Evolutionary conservation across 2,888 invertebrate genomes (phyloP).

Genomic region (Hirtodrosophila confusa): DNA sequence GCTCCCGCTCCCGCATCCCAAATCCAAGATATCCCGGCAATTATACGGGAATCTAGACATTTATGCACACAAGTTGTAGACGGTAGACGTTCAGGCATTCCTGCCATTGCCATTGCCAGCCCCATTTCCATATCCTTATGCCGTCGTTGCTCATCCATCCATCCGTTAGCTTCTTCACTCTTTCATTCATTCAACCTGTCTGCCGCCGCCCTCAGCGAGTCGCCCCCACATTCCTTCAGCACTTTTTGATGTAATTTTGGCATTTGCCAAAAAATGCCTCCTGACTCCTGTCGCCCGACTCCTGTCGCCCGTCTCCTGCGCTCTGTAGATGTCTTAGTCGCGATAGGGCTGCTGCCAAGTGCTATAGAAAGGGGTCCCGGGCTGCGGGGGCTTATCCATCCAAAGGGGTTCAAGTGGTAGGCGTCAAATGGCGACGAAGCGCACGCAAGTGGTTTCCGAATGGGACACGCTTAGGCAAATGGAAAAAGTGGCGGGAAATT

Average conservation of each 20-base stretch:
- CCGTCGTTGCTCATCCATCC: slow-evolving; percentile 43
- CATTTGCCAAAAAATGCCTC: slow-evolving; percentile 73
- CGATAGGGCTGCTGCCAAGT: slow-evolving; percentile 46
- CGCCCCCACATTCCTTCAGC: slow-evolving; percentile 58
- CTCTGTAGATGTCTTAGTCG: slow-evolving; percentile 62
- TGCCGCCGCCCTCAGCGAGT: background rate
- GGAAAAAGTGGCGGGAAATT: slow-evolving; percentile 66
- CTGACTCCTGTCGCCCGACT: background rate
- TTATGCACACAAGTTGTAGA: slow-evolving; percentile 50
- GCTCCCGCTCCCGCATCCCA: slow-evolving; percentile 2
- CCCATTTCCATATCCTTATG: slow-evolving; percentile 28
- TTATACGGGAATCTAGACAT: slow-evolving; percentile 66
- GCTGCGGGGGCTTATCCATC: slow-evolving; percentile 10
- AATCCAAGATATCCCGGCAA: slow-evolving; percentile 49
- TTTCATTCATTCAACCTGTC: slow-evolving; percentile 28
- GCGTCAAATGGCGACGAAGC: slow-evolving; percentile 54
- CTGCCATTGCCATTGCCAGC: background rate
- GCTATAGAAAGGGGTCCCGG: slow-evolving; percentile 7
- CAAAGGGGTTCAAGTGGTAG: slow-evolving; percentile 45
- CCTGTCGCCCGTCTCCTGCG: slow-evolving; percentile 5
- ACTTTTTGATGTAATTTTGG: slow-evolving; percentile 79
- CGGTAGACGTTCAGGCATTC: slow-evolving; percentile 53
- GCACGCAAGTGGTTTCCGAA: slow-evolving; percentile 62
- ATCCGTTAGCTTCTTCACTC: slow-evolving; percentile 43
- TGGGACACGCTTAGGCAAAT: slow-evolving; percentile 64